Conservation (phyloP, 2,113 vertebrate genomes). For the Cygnus buccinator region DNA sequence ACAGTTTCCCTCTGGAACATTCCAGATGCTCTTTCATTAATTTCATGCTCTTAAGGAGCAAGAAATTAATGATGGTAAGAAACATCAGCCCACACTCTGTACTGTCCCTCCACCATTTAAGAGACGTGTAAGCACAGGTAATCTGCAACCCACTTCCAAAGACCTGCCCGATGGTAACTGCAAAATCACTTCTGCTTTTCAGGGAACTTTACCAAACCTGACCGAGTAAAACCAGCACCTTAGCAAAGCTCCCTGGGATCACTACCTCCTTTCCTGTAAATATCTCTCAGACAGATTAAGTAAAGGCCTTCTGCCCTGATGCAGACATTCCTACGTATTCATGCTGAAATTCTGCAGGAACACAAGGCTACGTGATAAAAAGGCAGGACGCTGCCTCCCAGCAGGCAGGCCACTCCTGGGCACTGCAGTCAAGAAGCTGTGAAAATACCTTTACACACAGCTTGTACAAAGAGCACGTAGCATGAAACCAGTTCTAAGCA, state of each 20-base stretch:
- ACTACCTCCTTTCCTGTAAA: neutral
- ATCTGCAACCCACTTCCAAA: neutral
- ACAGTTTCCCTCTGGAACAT: neutral
- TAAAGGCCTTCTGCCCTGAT: neutral
- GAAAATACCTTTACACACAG: neutral
- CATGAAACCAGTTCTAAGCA: neutral
- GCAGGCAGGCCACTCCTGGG: neutral
- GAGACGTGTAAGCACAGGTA: fast-evolving
- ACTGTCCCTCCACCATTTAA: neutral
- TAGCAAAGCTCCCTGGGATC: neutral
- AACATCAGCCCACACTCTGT: fast-evolving
- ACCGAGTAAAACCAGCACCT: neutral
- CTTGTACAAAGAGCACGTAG: neutral
- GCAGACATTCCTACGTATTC: fast-evolving
- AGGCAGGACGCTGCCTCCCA: neutral
- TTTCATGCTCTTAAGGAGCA: too few species aligned
- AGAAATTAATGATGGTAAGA: neutral
- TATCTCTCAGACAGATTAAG: fast-evolving
- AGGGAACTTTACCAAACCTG: neutral
- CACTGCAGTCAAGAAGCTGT: neutral
- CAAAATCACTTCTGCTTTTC: neutral
- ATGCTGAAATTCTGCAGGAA: neutral
- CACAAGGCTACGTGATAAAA: neutral
- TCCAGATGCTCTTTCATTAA: neutral
- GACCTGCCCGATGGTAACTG: too few species aligned